Percentiles rank a stretch among this genome's conserved stretches.
Conservation (phyloP, 2,797 vertebrate genomes). For the Geotrypetes seraphini region DNA sequence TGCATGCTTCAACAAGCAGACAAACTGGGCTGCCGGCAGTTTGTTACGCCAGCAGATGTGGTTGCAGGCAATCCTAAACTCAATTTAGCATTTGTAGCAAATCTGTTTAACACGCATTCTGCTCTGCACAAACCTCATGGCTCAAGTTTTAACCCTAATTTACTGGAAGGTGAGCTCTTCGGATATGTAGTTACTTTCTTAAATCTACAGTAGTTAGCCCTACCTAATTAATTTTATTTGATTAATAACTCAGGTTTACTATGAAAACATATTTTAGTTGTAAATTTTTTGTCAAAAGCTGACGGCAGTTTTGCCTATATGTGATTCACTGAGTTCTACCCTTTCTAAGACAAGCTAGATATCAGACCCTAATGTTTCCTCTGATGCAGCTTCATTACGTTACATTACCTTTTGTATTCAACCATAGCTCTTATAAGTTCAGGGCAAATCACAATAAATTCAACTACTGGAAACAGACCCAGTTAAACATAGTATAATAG, state of each 20-base stretch:
- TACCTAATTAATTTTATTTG: background rate
- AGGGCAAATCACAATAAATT: too few relatives aligned
- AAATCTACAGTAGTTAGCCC: too few relatives aligned
- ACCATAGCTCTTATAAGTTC: too few relatives aligned
- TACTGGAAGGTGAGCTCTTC: slow-evolving; percentile 71
- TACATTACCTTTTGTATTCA: too few relatives aligned
- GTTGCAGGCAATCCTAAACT: slow-evolving; percentile 89
- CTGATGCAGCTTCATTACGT: too few relatives aligned
- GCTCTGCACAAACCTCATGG: slow-evolving; percentile 51
- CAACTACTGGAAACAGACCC: too few relatives aligned
- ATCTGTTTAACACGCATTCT: slow-evolving; percentile 87
- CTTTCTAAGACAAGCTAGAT: too few relatives aligned
- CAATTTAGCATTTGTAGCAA: slow-evolving; percentile 91
- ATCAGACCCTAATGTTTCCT: too few relatives aligned
- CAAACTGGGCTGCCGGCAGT: slow-evolving; percentile 86
- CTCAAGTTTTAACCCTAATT: slow-evolving; percentile 56
- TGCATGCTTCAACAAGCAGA: slow-evolving; percentile 87
- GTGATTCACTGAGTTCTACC: too few relatives aligned
- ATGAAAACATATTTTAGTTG: background rate
- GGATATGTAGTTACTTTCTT: too few relatives aligned
- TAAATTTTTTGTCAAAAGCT: too few relatives aligned
- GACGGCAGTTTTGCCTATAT: background rate
- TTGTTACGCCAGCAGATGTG: slow-evolving; percentile 84
- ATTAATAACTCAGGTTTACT: background rate
- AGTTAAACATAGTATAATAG: too few relatives aligned